Base-by-base conservation (phyloP, 1,140 invertebrate species). In the Leptoteleia sp. region DNA sequence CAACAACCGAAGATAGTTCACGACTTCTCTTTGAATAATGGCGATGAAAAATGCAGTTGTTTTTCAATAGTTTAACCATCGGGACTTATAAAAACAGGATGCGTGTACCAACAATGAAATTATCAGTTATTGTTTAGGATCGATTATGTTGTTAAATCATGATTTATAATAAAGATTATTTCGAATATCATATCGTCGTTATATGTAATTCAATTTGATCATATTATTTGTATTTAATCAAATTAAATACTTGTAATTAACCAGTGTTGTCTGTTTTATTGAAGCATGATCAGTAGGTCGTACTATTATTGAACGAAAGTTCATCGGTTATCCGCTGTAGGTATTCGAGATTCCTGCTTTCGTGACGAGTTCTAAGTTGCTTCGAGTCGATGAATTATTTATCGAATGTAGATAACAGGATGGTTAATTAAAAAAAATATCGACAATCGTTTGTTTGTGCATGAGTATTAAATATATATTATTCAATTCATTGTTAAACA, bases 171-270 rank as follows among this genome's bases (percentile, higher is more conserved):
- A 35, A 55, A 64, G n/a, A 42, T 73, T 75, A 65, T 65, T 75
- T 65, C 35, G 17, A 65, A 65, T 75, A 45, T 75, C 59, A 75
- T 59, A 65, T 75, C 50, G 50, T 75, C 61, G 52, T 64, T 75
- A 33, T 57, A 62, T 65, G 70, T 73, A 65, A 17, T 59, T 73
- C 7, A 57, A 65, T 13, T 57, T 73, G 45, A 57, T 59, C 42
- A 47, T 57, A 64, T 73, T 50, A 65, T 73, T 73, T 73, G 70
- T 73, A 73, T 65, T 73, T 57, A 59, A 65, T 65, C 52, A 16
- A 73, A 73, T 73, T 73, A 73, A 73, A 73, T 57, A 73, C 52
- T 65, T 73, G 50, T 57, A 45, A 73, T 57, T 65, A 57, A 73
- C n/a, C 22, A 57, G 15, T 29, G 29, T 17, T 73, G 59, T 73